Evolutionary conservation across 2,888 invertebrate genomes (phyloP).

Genomic region (Archips crataeganus): DNA sequence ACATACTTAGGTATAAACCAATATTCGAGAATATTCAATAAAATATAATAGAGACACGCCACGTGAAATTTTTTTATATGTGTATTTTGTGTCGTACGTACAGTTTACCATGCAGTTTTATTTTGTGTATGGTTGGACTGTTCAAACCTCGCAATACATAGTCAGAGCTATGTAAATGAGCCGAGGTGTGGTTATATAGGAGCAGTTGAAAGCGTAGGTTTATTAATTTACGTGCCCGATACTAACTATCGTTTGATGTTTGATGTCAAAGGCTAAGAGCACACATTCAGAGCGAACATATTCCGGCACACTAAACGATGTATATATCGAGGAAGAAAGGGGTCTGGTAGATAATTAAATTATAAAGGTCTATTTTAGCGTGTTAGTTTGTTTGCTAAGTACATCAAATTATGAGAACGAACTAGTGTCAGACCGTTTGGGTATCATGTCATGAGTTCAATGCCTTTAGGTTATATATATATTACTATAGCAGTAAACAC

Average conservation of each 20-base stretch:
- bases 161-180: not conserved
- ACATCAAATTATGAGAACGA: no score
- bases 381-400: not conserved
- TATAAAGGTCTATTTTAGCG: not conserved
- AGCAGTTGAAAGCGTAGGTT: slow-evolving; percentile 4
- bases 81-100: no score
- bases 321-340: not conserved
- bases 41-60: no score
- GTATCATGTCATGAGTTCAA: no score
- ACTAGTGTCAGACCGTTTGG: no score
- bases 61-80: no score
- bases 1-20: no score
- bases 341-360: not conserved
- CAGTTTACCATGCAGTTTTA: no score
- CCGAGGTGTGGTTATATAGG: not conserved
- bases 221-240: slow-evolving; percentile 13
- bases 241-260: slow-evolving; percentile 23
- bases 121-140: not conserved
- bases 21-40: no score
- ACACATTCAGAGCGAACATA: not conserved
- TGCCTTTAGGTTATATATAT: no score
- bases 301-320: not conserved
- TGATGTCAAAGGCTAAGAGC: slow-evolving; percentile 18
- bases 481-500: no score
- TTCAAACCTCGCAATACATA: not conserved